Percentiles rank a stretch among this genome's conserved stretches.
Evolutionary conservation across 1,140 invertebrate genomes (phyloP).

Genomic region (Hyposmocoma kahamanoa): DNA sequence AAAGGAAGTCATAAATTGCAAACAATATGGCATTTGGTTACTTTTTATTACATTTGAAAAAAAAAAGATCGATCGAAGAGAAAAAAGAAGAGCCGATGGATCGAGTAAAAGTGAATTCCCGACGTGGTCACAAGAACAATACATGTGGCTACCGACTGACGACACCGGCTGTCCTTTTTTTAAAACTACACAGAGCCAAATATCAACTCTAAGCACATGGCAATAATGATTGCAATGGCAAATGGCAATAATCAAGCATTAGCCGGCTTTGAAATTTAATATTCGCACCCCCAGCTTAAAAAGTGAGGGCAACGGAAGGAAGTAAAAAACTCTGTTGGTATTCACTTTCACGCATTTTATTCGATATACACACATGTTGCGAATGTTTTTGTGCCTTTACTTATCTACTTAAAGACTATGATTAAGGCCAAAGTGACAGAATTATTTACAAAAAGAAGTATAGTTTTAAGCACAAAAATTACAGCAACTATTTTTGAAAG

Average conservation of each 20-base stretch:
- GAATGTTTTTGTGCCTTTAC: conserved; percentile 29
- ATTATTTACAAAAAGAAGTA: no score
- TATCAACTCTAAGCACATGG: background rate
- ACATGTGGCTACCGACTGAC: conserved; percentile 67
- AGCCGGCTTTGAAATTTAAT: conserved; percentile 50
- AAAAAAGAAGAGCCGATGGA: conserved; percentile 41
- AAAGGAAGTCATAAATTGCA: conserved; percentile 59
- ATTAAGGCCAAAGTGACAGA: no score
- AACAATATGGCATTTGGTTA: conserved; percentile 42
- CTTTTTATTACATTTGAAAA: conserved; percentile 39
- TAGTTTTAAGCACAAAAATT: no score
- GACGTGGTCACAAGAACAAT: conserved; percentile 58
- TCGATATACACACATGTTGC: conserved; percentile 45
- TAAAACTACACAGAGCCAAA: background rate
- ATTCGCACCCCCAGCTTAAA: conserved; percentile 57
- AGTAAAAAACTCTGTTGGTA: conserved; percentile 61
- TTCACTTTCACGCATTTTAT: conserved; percentile 57
- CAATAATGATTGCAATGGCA: background rate
- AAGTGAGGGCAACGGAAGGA: conserved; percentile 68
- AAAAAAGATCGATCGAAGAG: conserved; percentile 45
- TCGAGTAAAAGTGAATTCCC: no score
- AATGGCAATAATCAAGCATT: background rate
- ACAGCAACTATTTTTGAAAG: no score
- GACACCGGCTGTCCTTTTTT: conserved; percentile 23
- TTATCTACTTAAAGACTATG: no score